phyloP scores from a whole-genome alignment of 2,888 invertebrate genomes.

The Drosophila atroscutellata region DNA sequence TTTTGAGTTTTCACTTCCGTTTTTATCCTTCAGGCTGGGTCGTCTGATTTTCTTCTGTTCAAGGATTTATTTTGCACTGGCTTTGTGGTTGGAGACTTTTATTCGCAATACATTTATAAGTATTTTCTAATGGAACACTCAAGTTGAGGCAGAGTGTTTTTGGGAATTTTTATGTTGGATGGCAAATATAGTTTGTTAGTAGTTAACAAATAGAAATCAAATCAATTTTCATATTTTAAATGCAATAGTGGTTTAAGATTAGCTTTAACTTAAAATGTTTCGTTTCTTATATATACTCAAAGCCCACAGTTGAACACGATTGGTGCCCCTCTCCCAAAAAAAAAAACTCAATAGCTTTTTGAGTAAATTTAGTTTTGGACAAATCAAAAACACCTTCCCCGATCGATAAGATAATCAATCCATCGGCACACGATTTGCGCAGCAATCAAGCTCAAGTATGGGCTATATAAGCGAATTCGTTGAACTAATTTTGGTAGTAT shows the following conservation, averaged over 20 bases:
- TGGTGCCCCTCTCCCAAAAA: slow-evolving; percentile 2
- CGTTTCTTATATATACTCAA: background rate
- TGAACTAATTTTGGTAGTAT: slow-evolving; percentile 21
- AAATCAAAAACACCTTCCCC: slow-evolving; percentile 31
- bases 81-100: slow-evolving; percentile 23
- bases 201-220: background rate
- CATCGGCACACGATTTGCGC: slow-evolving; percentile 23
- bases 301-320: slow-evolving; percentile 3
- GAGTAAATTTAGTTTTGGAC: slow-evolving; percentile 12
- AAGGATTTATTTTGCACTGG: slow-evolving; percentile 60
- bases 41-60: slow-evolving; percentile 43
- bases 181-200: background rate
- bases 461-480: slow-evolving; percentile 49
- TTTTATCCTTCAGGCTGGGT: slow-evolving; percentile 28
- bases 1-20: background rate
- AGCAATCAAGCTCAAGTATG: background rate
- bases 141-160: background rate
- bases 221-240: background rate
- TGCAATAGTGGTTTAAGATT: background rate
- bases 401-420: slow-evolving; percentile 36
- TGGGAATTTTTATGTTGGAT: background rate
- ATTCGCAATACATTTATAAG: slow-evolving; percentile 13
- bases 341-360: slow-evolving; percentile 2
- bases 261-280: background rate
- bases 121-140: slow-evolving; percentile 9